Base-by-base conservation (phyloP, 2,797 vertebrate genomes). In the Mormyrops boulengeri region DNA sequence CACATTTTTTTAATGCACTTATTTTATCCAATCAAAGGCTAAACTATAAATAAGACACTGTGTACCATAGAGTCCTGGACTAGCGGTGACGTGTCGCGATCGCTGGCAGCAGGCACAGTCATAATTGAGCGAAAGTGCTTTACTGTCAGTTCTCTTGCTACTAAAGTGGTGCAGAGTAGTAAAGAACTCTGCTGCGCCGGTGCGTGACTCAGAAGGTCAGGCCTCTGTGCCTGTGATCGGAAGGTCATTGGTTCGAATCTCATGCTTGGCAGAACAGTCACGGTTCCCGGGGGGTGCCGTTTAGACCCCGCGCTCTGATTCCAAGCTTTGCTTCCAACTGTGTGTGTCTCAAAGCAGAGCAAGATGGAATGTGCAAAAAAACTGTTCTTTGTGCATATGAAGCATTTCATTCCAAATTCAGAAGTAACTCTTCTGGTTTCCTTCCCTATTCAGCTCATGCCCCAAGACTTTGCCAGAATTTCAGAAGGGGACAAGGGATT, bases 121-220 rank as follows among this genome's bases (percentile, higher is more conserved):
- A 47, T 94, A 95, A 93, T 89, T 94, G 93, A 92, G 91, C 90
- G 94, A 94, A 95, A 92, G 92, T 19, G 38, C 30, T 77, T 92
- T n/a, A 90, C 92, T 91, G 47, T 69, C 7, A 52, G 41, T 34
- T 50, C 19, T 85, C 41, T 19, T 3, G 77, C 41, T 47, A 44
- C 77, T 82, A 19, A 41, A 47, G 17, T 47, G 41, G 6, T 80
- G 34, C 6, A 44, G 44, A n/a, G 73, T 80, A n/a, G 30, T 34
- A 5, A 34, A 34, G 66, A 34, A 69, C 30, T 30, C 26, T 3
- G 62, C 62, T 9, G 14, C 12, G 52, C 14, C 3, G 4, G 30
- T 14, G 62, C 34, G 62, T 30, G 62, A 34, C 26, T 69, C 62
- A 69, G 66, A 30, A 69, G 30, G 22, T 66, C 26, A 66, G 62